Evolutionary conservation across 2,113 vertebrate species (phyloP).

Genomic region (Pogonocichla stellata): DNA sequence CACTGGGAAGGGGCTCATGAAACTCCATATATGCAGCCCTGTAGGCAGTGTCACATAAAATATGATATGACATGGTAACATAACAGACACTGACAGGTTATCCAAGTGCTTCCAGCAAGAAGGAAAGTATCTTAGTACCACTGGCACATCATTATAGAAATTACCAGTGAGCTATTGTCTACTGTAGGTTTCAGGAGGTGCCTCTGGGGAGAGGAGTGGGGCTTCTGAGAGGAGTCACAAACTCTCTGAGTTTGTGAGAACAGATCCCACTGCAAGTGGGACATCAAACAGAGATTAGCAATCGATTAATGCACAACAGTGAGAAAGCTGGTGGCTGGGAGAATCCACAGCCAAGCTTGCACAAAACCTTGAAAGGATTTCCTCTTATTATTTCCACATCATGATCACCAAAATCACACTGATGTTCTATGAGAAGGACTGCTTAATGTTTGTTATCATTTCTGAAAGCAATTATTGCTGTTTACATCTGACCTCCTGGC

Average conservation of each 20-base stretch:
- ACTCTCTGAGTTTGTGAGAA: neutral
- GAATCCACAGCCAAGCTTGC: neutral
- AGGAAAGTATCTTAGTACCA: conserved; percentile 26
- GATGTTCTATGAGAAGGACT: neutral
- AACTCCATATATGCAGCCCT: conserved; percentile 33
- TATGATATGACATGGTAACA: conserved; percentile 61
- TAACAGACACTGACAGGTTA: conserved; percentile 66
- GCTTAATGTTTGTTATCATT: neutral
- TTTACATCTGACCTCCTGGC: neutral
- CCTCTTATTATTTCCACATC: neutral
- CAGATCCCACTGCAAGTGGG: neutral
- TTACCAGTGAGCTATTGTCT: conserved; percentile 47
- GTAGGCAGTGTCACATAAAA: conserved; percentile 60
- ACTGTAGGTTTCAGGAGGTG: conserved; percentile 26
- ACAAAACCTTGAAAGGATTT: conserved; percentile 15
- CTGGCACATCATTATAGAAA: conserved; percentile 63
- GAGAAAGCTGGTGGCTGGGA: neutral
- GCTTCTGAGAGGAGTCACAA: neutral
- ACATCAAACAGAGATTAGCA: neutral
- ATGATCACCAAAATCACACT: neutral
- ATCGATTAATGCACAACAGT: neutral
- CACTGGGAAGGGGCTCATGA: conserved; percentile 21
- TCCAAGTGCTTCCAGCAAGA: conserved; percentile 59
- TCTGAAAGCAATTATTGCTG: conserved; percentile 5
- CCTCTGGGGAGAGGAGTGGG: conserved; percentile 1